Conservation (phyloP, 2,797 vertebrate genomes). For the Gymnoscopelus microlampas region DNA sequence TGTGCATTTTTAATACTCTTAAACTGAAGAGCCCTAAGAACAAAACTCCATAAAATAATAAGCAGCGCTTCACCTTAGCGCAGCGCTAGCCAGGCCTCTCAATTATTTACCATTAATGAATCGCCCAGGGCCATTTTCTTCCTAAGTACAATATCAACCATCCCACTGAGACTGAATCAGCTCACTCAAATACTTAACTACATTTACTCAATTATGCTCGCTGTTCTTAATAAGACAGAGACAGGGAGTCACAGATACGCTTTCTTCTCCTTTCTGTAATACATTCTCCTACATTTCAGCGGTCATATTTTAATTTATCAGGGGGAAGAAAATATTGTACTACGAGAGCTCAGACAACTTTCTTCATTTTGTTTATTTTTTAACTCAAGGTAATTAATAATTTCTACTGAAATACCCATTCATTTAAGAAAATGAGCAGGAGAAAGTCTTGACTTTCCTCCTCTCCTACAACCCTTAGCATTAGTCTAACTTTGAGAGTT, state of each 20-base stretch:
- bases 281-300: slow-evolving; percentile 29
- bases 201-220: slow-evolving; percentile 74
- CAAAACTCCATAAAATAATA: slow-evolving; percentile 82
- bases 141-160: slow-evolving; percentile 74
- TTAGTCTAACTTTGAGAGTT: too few species aligned
- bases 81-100: slow-evolving; percentile 66
- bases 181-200: slow-evolving; percentile 75
- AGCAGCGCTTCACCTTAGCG: slow-evolving; percentile 77
- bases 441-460: slow-evolving; percentile 22
- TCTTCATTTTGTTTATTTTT: neutral
- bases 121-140: slow-evolving; percentile 70
- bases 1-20: slow-evolving; percentile 78
- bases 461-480: too few species aligned
- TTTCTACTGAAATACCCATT: slow-evolving; percentile 26
- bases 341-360: neutral
- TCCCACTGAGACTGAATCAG: slow-evolving; percentile 73
- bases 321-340: slow-evolving; percentile 20
- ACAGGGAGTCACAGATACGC: slow-evolving; percentile 32
- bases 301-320: slow-evolving; percentile 13
- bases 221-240: slow-evolving; percentile 57
- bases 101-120: slow-evolving; percentile 84
- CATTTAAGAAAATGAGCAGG: slow-evolving; percentile 17
- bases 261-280: slow-evolving; percentile 27
- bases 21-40: slow-evolving; percentile 77
- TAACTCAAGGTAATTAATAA: slow-evolving; percentile 21